Percentiles rank a stretch among this genome's conserved stretches.
phyloP scores from a whole-genome alignment of 2,113 vertebrate genomes.

The Gymnocephalus cernua region DNA sequence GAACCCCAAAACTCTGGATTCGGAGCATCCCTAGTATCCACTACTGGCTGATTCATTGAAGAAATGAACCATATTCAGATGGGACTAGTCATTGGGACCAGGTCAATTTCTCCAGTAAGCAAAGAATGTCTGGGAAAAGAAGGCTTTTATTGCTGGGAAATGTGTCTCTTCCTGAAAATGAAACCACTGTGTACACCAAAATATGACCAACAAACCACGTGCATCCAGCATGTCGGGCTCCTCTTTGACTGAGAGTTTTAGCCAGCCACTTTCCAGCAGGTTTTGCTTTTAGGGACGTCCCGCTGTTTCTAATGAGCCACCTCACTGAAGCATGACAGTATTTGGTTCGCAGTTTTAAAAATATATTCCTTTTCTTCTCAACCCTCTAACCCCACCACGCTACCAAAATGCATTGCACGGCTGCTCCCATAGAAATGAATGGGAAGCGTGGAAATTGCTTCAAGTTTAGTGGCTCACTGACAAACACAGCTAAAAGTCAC shows the following conservation, averaged over 20 bases:
- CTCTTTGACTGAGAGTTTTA: neutral
- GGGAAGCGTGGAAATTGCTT: no score
- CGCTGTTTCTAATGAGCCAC: neutral
- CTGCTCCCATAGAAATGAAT: no score
- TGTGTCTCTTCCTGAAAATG: neutral
- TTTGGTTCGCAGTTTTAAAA: no score
- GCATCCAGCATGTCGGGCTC: neutral
- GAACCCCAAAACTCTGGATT: no score
- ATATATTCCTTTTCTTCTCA: neutral
- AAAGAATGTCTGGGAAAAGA: neutral
- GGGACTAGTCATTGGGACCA: neutral
- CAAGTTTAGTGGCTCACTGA: no score
- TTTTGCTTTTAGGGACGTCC: constrained; percentile 7
- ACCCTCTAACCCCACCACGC: neutral
- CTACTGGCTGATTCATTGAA: neutral
- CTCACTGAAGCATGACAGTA: neutral
- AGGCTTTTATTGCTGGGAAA: neutral
- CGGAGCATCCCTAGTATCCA: no score
- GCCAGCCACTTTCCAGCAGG: constrained; percentile 8
- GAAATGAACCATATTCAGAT: neutral
- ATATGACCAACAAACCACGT: neutral
- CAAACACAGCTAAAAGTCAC: no score
- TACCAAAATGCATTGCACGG: no score
- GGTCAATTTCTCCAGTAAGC: neutral
- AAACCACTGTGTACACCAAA: neutral